Evolutionary conservation across 2,113 vertebrate species (phyloP).

Genomic region (Rhea americana): DNA sequence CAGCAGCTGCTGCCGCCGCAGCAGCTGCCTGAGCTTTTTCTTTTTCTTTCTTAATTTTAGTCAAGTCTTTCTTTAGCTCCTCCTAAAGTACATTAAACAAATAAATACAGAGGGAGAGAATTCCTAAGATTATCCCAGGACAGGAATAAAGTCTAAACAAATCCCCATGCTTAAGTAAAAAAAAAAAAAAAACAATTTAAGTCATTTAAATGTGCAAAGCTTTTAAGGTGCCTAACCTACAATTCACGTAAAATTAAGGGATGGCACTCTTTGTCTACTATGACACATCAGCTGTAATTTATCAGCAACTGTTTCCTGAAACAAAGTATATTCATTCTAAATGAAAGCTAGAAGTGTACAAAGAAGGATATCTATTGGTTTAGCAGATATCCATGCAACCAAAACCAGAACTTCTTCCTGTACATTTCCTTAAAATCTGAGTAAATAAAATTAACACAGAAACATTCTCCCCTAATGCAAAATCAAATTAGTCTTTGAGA

Average conservation of each 20-base stretch:
- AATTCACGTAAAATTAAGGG: not conserved
- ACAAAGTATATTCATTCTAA: not conserved
- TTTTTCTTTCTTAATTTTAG: conserved; percentile 89
- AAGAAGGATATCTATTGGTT: not conserved
- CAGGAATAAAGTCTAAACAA: not conserved
- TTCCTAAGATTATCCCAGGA: not conserved
- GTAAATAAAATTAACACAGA: not conserved
- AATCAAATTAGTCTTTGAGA: not conserved
- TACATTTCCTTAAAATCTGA: not conserved
- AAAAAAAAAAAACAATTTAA: not conserved
- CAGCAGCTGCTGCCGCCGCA: not conserved
- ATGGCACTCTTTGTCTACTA: not conserved
- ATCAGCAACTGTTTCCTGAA: not conserved
- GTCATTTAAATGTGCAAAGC: not conserved
- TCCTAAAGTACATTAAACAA: conserved; percentile 79
- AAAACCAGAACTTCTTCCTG: not conserved
- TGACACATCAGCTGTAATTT: not conserved
- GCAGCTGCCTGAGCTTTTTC: conserved; percentile 86
- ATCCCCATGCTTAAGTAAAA: not conserved
- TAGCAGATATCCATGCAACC: accelerated
- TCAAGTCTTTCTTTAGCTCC: conserved; percentile 91
- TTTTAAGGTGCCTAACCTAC: not conserved
- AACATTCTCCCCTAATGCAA: not conserved
- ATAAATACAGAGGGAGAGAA: conserved; percentile 38
- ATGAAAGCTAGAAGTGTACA: not conserved